phyloP scores from a whole-genome alignment of 2,113 vertebrate genomes.

The Pomatorhinus ruficollis region DNA sequence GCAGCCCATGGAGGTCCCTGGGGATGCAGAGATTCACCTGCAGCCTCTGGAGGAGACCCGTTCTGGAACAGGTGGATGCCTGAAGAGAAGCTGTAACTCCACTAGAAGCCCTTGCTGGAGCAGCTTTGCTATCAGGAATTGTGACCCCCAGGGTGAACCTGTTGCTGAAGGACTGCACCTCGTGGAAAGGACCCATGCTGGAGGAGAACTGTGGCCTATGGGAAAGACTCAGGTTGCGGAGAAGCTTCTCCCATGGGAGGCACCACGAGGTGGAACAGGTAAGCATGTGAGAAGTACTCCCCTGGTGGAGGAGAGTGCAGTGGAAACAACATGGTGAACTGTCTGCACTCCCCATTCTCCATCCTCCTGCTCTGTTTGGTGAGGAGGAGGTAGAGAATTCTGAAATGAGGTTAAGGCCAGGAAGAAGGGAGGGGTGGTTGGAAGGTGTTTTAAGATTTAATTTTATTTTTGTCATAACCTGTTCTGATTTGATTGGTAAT shows the following conservation, averaged over 20 bases:
- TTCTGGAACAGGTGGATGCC: fast-evolving
- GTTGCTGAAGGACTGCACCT: background rate
- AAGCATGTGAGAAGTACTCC: background rate
- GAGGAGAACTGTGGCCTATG: background rate
- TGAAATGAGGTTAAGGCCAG: background rate
- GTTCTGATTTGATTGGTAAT: background rate
- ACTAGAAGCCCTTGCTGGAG: background rate
- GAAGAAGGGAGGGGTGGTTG: background rate
- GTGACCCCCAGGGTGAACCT: fast-evolving
- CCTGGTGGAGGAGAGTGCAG: background rate
- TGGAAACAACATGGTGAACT: background rate
- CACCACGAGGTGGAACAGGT: background rate
- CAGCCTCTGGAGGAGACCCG: background rate
- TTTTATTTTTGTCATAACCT: background rate
- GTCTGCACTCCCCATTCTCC: background rate
- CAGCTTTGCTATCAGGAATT: background rate
- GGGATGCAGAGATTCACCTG: background rate
- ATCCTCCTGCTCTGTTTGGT: background rate
- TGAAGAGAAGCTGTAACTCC: background rate
- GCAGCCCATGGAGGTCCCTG: background rate
- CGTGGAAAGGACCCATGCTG: background rate
- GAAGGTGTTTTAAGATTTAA: background rate
- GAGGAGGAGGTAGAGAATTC: background rate
- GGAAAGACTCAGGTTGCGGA: background rate
- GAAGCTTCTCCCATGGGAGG: background rate